A percentile compares a stretch with the other conserved stretches of the same genome.
Conservation (phyloP, 2,888 invertebrate genomes). For the Phortica okadai region DNA sequence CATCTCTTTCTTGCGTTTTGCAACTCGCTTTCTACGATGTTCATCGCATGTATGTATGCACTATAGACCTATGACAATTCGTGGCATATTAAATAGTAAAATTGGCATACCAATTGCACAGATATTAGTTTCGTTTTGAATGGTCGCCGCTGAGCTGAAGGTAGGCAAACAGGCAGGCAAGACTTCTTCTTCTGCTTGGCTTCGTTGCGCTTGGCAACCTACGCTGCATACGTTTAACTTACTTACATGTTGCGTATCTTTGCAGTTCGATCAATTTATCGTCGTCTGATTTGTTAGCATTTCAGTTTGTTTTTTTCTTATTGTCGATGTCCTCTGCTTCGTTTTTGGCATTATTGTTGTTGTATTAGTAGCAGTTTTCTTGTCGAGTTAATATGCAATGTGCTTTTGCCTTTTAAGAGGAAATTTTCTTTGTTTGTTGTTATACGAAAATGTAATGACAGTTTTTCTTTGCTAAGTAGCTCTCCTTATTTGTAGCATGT, state of each 20-base stretch:
- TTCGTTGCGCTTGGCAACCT: background rate
- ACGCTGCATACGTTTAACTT: slow-evolving; percentile 20
- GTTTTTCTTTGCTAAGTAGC: slow-evolving; percentile 26
- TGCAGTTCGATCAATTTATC: slow-evolving; percentile 68
- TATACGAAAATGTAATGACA: slow-evolving; percentile 25
- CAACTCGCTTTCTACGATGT: slow-evolving; percentile 29
- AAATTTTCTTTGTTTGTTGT: slow-evolving; percentile 7
- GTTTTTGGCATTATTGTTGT: background rate
- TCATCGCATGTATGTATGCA: background rate
- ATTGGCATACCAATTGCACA: slow-evolving; percentile 68
- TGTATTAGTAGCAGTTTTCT: slow-evolving; percentile 1
- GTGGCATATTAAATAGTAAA: slow-evolving; percentile 71
- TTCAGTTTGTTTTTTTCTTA: background rate
- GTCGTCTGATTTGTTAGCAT: slow-evolving; percentile 58
- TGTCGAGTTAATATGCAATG: background rate
- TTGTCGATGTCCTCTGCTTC: background rate
- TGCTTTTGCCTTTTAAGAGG: background rate
- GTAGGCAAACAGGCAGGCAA: background rate
- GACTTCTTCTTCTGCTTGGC: background rate
- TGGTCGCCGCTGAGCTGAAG: background rate
- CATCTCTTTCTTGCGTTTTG: background rate
- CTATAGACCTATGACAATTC: slow-evolving; percentile 62
- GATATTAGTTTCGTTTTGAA: slow-evolving; percentile 43
- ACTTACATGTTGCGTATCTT: slow-evolving; percentile 49
- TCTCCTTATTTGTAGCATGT: slow-evolving; percentile 22